phyloP scores from a whole-genome alignment of 2,888 invertebrate species.

The Ectemnius lituratus region DNA sequence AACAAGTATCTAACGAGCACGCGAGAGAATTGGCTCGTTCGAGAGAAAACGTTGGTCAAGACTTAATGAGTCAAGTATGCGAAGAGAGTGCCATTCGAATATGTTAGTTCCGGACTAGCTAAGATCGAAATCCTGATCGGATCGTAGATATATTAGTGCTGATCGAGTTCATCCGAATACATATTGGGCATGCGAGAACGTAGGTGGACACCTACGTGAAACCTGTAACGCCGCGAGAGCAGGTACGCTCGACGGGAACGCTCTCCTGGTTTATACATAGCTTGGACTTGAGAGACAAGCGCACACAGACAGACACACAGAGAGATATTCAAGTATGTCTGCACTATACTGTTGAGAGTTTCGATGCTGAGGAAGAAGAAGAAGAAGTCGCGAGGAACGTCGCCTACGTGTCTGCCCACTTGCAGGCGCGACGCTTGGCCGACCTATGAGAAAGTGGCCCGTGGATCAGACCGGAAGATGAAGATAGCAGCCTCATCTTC shows the following conservation, averaged over 20 bases:
- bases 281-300: slow-evolving; percentile 4
- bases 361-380: slow-evolving; percentile 38
- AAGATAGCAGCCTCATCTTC: slow-evolving; percentile 47
- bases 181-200: slow-evolving; percentile 35
- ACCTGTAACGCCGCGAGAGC: slow-evolving; percentile 44
- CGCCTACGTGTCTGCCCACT: slow-evolving; percentile 60
- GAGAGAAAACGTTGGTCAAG: too few relatives aligned
- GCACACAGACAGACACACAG: neutral
- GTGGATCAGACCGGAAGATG: slow-evolving; percentile 46
- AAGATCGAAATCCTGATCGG: slow-evolving; percentile 18
- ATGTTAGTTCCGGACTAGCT: slow-evolving; percentile 7
- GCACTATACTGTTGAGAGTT: neutral
- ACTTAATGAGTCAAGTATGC: too few relatives aligned
- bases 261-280: slow-evolving; percentile 31
- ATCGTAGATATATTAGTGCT: slow-evolving; percentile 30
- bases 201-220: slow-evolving; percentile 49
- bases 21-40: neutral
- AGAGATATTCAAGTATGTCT: too few relatives aligned
- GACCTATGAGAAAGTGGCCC: slow-evolving; percentile 44
- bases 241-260: slow-evolving; percentile 40
- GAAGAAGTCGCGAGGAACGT: slow-evolving; percentile 41
- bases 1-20: too few relatives aligned
- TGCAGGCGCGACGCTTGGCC: slow-evolving; percentile 29
- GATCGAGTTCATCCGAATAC: slow-evolving; percentile 23
- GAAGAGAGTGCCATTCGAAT: too few relatives aligned